Evolutionary conservation across 2,113 vertebrate species (phyloP).

Genomic region (Cranoglanis bouderius): DNA sequence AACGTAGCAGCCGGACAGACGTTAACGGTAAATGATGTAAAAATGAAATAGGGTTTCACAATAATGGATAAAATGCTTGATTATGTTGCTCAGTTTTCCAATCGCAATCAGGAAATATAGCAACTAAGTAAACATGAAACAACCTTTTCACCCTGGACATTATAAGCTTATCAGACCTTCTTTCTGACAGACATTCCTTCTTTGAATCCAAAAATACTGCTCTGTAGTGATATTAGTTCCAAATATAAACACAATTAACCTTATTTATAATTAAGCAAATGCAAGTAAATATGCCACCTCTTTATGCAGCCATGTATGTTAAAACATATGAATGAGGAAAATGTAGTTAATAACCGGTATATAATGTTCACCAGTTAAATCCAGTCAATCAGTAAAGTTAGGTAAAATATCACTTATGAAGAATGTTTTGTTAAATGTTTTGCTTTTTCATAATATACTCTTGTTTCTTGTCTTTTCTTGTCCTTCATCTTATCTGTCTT

Average conservation of each 20-base stretch:
- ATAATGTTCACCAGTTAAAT: background rate
- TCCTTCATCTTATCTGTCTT: background rate
- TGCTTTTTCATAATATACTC: background rate
- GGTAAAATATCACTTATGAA: background rate
- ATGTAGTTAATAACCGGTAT: background rate
- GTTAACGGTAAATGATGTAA: background rate
- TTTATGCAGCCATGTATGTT: background rate
- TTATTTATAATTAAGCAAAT: background rate
- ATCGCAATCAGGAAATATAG: background rate
- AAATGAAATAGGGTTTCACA: background rate
- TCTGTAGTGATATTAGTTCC: background rate
- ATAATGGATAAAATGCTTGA: background rate
- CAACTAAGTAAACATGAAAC: background rate
- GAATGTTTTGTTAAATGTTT: background rate
- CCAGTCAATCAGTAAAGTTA: background rate
- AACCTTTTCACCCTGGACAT: background rate
- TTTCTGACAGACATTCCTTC: too few relatives aligned
- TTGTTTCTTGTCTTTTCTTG: background rate
- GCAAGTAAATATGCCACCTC: background rate
- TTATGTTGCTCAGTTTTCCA: background rate
- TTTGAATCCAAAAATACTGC: background rate
- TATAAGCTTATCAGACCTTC: background rate
- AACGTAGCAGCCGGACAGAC: background rate
- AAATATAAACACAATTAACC: background rate
- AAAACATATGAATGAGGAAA: background rate